These are phyloP conservation scores for Cervus canadensis DNA, from an alignment of 2,113 vertebrate genomes.

Conservation along the genomic window DNA sequence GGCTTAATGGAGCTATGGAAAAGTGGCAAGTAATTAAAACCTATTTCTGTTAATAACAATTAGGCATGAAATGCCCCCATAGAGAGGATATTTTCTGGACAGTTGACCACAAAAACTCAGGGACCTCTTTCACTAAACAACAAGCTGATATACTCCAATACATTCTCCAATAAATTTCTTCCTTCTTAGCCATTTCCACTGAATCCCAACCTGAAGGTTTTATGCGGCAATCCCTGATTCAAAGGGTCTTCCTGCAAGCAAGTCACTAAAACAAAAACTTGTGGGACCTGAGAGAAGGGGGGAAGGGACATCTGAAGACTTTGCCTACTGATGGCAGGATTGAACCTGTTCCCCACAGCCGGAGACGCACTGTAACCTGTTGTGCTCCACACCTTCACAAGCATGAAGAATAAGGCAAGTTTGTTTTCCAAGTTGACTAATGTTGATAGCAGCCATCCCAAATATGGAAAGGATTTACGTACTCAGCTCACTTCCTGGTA, in stretches of 20 bases:
- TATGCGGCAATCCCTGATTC: not conserved
- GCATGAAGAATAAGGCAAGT: not conserved
- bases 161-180: not conserved
- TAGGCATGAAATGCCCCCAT: not conserved
- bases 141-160: not conserved
- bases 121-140: not conserved
- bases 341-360: not conserved
- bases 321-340: not conserved
- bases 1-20: not conserved
- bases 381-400: not conserved
- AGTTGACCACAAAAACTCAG: not conserved
- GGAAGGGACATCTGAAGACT: not conserved
- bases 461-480: not conserved
- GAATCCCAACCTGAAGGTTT: not conserved
- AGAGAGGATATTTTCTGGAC: not conserved
- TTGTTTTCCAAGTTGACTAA: slow-evolving; percentile 17
- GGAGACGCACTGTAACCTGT: not conserved
- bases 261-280: not conserved
- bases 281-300: not conserved
- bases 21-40: slow-evolving; percentile 14
- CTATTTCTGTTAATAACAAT: not conserved
- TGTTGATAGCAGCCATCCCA: not conserved
- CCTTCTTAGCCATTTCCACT: not conserved
- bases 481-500: not conserved
- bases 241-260: not conserved